Base-by-base conservation (phyloP, 1,140 invertebrate species). In the Drosophila hydei region DNA sequence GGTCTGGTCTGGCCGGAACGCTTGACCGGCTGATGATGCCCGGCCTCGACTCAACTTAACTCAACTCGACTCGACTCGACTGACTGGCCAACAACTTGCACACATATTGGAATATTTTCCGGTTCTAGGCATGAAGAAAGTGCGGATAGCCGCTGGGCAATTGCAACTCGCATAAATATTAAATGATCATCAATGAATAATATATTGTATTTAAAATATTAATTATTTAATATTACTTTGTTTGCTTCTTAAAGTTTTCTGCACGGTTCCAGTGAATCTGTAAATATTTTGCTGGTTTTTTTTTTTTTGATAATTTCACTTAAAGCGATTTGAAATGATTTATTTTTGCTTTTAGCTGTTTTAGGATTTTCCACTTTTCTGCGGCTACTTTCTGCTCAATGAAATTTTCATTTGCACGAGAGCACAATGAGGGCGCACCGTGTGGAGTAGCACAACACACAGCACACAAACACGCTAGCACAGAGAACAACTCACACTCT, bases 391-490 rank as follows among this genome's bases (percentile, higher is more conserved):
- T 88, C 83, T 72, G 83, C 78, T 87, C 83, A 88, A 87, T 87
- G 83, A 88, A 77, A 87, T 83, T 87, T 87, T 87, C 83, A 87
- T 87, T 83, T 87, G 83, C 83, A 87, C 83, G 83, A 87, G 83
- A 88, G 83, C 83, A 87, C 83, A 87, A 87, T 87, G 83, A 87
- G 83, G 83, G 84, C 81, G 81, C 73, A 88, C 73, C 42, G 70
- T 55, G 60, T 51, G 58, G 33, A 40, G 47, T 38, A 30, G 52
- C 63, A 68, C 50, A 72, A 38, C 30, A 42, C 58, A 72, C 43
- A 75, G 56, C 33, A 58, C 54, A 54, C 14, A 40, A 14, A 59
- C 50, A 33, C 25, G 14, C 21, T 19, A 1, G 21, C 30, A 33
- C 12, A 3, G 51, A 23, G 52, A 55, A 25, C 30, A 63, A 54